Percentiles rank a stretch among this genome's conserved stretches.
These are phyloP conservation scores for Galeruca laticollis DNA, from an alignment of 2,888 invertebrate species.

Conservation along the genomic window DNA sequence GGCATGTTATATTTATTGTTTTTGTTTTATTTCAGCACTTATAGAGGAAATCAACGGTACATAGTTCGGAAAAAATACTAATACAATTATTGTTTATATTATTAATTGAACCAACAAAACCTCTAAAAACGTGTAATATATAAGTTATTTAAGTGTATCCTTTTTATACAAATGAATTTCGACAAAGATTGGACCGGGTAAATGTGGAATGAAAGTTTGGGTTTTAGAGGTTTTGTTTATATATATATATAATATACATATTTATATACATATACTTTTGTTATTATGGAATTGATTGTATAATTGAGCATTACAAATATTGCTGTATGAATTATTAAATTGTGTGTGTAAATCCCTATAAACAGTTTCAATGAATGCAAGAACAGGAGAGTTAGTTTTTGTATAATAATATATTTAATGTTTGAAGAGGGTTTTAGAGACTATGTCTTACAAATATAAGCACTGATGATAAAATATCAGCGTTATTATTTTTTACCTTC, in stretches of 20 bases:
- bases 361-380: conserved; percentile 25
- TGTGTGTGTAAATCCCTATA: conserved; percentile 18
- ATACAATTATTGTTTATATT: conserved; percentile 8
- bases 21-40: conserved; percentile 17
- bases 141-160: conserved; percentile 13
- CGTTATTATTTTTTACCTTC: background rate
- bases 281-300: conserved; percentile 19
- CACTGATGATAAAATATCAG: conserved; percentile 1
- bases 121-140: conserved; percentile 18
- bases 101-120: conserved; percentile 15
- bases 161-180: conserved; percentile 28
- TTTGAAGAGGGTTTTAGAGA: conserved; percentile 23
- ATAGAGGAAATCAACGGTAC: conserved; percentile 16
- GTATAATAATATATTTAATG: conserved; percentile 27
- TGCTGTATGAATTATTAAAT: conserved; percentile 21
- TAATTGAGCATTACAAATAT: conserved; percentile 23
- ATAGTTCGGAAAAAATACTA: background rate
- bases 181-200: conserved; percentile 15
- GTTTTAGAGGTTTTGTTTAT: conserved; percentile 28
- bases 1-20: too few relatives aligned
- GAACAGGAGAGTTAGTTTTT: conserved; percentile 34
- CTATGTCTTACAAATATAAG: conserved; percentile 25
- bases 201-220: conserved; percentile 32
- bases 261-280: conserved; percentile 5
- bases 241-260: conserved; percentile 1